Conservation (phyloP, 2,113 vertebrate genomes). For the Leucosticte australis region DNA sequence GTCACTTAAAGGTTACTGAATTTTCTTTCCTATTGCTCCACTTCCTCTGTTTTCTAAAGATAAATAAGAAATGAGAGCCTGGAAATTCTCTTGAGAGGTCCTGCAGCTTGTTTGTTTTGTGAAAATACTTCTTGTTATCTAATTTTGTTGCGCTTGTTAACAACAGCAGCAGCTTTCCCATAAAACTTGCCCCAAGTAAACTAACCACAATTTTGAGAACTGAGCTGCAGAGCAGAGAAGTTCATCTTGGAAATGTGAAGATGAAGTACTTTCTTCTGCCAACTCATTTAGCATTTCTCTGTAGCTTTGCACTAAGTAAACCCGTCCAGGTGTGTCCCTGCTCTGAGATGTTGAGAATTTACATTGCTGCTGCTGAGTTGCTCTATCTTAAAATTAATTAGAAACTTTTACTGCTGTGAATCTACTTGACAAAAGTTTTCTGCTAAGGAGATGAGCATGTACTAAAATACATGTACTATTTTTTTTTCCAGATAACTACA, state of each 20-base stretch:
- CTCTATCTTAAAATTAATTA: not conserved
- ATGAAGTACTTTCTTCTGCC: conserved; percentile 50
- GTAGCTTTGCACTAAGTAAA: conserved; percentile 36
- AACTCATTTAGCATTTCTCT: conserved; percentile 37
- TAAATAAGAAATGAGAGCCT: conserved; percentile 62
- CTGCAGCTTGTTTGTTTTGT: conserved; percentile 63
- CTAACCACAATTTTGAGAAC: not conserved
- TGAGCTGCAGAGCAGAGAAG: not conserved
- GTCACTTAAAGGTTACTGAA: conserved; percentile 36
- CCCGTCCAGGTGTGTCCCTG: conserved; percentile 54
- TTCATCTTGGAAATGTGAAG: not conserved
- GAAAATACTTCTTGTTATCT: conserved; percentile 49
- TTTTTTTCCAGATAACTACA: conserved; percentile 16
- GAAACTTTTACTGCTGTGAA: not conserved
- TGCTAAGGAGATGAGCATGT: not conserved
- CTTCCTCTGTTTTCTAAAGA: conserved; percentile 58
- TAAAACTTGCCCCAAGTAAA: conserved; percentile 18
- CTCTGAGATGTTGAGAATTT: not conserved
- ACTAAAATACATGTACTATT: not conserved
- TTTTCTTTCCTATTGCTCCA: conserved; percentile 61
- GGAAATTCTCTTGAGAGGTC: conserved; percentile 61
- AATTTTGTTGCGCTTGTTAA: conserved; percentile 45
- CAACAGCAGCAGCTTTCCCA: conserved; percentile 35
- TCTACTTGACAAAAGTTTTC: not conserved
- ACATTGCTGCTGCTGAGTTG: not conserved